Evolutionary conservation across 2,113 vertebrate species (phyloP).

Genomic region (Halichoerus grypus): DNA sequence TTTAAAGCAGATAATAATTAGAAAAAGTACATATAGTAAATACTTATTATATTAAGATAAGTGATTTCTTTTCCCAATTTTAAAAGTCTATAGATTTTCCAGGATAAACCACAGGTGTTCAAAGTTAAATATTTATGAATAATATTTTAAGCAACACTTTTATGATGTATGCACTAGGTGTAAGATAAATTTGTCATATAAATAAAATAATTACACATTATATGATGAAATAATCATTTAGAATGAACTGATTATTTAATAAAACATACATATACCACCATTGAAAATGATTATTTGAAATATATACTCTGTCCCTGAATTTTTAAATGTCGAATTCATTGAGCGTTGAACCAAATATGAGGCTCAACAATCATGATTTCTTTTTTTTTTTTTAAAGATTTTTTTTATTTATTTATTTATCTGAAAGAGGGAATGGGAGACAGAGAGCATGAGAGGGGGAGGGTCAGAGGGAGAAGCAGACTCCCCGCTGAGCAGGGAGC

Average conservation of each 20-base stretch:
- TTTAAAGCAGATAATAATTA: not conserved
- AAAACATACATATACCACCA: not conserved
- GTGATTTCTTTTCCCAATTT: not conserved
- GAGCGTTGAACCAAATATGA: not conserved
- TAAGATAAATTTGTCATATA: not conserved
- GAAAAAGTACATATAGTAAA: not conserved
- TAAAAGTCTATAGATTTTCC: not conserved
- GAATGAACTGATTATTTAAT: not conserved
- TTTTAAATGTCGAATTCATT: not conserved
- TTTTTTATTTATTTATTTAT: no score
- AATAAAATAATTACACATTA: not conserved
- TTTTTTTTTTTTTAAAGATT: no score
- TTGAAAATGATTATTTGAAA: not conserved
- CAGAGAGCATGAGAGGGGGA: no score
- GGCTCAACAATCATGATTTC: not conserved
- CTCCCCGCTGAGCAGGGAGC: no score
- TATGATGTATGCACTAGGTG: not conserved
- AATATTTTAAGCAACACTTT: not conserved
- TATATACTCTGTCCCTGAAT: not conserved
- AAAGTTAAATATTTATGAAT: not conserved
- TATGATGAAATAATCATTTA: constrained; percentile 7
- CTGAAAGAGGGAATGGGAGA: no score
- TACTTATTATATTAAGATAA: not conserved
- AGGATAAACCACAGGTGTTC: not conserved
- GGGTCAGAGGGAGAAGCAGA: no score